A percentile compares a stretch with the other conserved stretches of the same genome.
These are phyloP conservation scores for Tetranychus truncatus DNA, from an alignment of 2,888 invertebrate genomes.

Conservation along the genomic window DNA sequence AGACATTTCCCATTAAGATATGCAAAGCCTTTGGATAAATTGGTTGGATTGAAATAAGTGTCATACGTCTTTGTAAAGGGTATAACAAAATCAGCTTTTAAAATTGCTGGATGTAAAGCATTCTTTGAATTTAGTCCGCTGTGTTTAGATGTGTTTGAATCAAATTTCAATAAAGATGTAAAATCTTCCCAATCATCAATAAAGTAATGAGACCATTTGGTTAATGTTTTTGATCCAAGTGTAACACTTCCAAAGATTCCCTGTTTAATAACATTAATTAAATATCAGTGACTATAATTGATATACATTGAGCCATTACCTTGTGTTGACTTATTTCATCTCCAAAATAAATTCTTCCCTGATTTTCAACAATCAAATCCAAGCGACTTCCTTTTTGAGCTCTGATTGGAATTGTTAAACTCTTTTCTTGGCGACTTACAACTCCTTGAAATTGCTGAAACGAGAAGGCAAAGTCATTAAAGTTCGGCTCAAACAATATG, in stretches of 20 bases:
- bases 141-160: not conserved
- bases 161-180: not conserved
- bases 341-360: conserved; percentile 30
- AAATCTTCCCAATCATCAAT: conserved; percentile 2
- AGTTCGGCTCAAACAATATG: not conserved
- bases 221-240: conserved; percentile 8
- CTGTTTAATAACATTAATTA: not conserved
- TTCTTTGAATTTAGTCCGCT: not conserved
- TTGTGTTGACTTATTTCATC: conserved; percentile 16
- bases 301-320: not conserved
- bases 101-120: not conserved
- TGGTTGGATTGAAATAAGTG: conserved; percentile 3
- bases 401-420: conserved; percentile 8
- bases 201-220: not conserved
- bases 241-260: conserved; percentile 29
- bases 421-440: conserved; percentile 15
- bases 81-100: not conserved
- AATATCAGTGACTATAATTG: not conserved
- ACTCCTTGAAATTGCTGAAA: conserved; percentile 14
- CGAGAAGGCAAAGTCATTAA: not conserved
- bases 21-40: not conserved
- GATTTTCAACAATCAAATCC: conserved; percentile 31
- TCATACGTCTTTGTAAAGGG: not conserved
- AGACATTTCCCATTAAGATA: not conserved
- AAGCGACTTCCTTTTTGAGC: conserved; percentile 20